These are phyloP conservation scores for Sinonovacula constricta DNA, from an alignment of 1,140 invertebrate species.

Conservation along the genomic window DNA sequence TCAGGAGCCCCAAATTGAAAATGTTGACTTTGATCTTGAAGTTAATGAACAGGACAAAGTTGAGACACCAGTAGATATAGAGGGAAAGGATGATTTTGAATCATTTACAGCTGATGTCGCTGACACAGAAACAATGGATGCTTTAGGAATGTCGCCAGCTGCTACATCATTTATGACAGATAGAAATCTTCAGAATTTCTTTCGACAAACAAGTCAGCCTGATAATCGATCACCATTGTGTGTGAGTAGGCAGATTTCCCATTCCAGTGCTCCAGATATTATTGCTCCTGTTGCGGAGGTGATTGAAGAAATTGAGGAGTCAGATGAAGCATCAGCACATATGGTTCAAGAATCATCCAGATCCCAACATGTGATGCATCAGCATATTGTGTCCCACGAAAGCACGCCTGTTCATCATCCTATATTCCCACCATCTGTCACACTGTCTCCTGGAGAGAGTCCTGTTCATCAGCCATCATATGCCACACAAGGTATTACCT, in stretches of 20 bases:
- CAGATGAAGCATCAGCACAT: too few species aligned
- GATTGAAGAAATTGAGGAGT: too few species aligned
- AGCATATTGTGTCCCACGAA: conserved; percentile 5
- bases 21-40: conserved; percentile 43
- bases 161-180: conserved; percentile 36
- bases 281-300: too few species aligned
- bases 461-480: conserved; percentile 34
- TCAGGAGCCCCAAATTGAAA: conserved; percentile 13
- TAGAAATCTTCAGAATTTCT: conserved; percentile 33
- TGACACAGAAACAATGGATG: conserved; percentile 51
- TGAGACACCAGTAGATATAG: conserved; percentile 53
- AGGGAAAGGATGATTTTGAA: conserved; percentile 72
- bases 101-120: conserved; percentile 69
- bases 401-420: conserved; percentile 68
- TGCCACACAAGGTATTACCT: too few species aligned
- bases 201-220: conserved; percentile 40
- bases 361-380: too few species aligned
- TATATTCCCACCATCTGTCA: conserved; percentile 27
- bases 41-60: conserved; percentile 30
- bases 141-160: conserved; percentile 57
- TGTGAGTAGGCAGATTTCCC: conserved; percentile 25
- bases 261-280: conserved; percentile 18
- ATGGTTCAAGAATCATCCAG: too few species aligned
- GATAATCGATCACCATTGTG: background rate
- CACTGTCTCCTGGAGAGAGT: conserved; percentile 39